Base-by-base conservation (phyloP, 2,888 invertebrate genomes). In the Drosophila yooni region DNA sequence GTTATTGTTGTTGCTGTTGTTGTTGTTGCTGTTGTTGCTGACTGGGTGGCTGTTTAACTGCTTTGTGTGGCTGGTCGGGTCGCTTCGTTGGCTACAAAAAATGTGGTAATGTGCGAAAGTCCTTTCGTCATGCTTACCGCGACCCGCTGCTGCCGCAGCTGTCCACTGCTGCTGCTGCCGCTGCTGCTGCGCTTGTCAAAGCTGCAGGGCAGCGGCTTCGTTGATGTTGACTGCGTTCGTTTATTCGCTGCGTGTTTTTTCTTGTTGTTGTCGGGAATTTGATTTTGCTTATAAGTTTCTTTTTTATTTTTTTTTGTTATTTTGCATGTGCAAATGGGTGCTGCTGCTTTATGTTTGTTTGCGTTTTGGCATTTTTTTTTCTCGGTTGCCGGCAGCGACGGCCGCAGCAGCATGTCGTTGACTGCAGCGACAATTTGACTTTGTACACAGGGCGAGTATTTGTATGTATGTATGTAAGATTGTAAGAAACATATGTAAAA, bases 91-190 rank as follows among this genome's bases (percentile, higher is more conserved):
- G 68, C 73, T 74, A 69, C 75, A 75, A 71, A 87, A 89, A 87
- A 90, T 82, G 91, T 88, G 91, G 90, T 91, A 89, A 89, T 91
- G 86, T 91, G 89, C 91, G 86, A 89, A 88, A 89, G 89, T 91
- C 91, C 91, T 89, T 88, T 89, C 91, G 89, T 91, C 91, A 91
- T 90, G 91, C 87, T 88, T 76, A 56, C 73, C 82, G 75, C 59
- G 57, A 27, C 27, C 29, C 27, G 27, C n/a, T 52, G 70, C 61
- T 54, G 59, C n/a, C 53, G 53, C 54, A 13, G 43, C 57, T 40
- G 31, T 29, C 33, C 34, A 21, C 66, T 31, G 67, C 38, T 33
- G 33, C 51, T 58, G 73, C 73, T 80, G 76, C 33, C 33, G 65
- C 66, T 51, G 52, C 69, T 58, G 73, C 73, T 75, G 76, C 76